phyloP scores from a whole-genome alignment of 2,797 vertebrate genomes.

The Sarcophilus harrisii region DNA sequence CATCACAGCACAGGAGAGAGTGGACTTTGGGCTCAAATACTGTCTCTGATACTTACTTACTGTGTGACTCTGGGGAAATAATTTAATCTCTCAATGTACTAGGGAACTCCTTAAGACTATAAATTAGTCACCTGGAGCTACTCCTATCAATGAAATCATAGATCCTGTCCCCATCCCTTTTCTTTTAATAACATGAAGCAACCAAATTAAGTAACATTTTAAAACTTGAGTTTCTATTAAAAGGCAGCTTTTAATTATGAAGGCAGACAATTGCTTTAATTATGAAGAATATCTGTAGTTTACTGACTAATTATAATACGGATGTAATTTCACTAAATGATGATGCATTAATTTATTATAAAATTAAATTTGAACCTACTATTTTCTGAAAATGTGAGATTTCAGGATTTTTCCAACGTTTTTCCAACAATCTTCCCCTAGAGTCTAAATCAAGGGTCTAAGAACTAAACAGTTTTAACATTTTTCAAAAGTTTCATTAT shows the following conservation, averaged over 20 bases:
- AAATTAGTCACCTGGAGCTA: background rate
- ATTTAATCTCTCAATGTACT: background rate
- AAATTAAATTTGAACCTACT: background rate
- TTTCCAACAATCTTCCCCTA: background rate
- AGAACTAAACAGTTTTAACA: background rate
- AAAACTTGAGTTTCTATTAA: background rate
- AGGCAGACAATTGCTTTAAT: background rate
- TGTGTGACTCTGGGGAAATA: background rate
- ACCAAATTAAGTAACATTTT: background rate
- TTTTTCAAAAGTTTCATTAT: background rate
- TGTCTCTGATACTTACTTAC: background rate
- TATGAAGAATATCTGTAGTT: background rate
- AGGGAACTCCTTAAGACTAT: background rate
- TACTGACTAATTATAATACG: background rate
- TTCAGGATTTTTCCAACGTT: background rate
- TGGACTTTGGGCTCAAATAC: background rate
- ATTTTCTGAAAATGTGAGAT: background rate
- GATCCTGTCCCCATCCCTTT: background rate
- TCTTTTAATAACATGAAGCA: constrained; percentile 25
- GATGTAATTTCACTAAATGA: background rate
- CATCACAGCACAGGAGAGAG: background rate
- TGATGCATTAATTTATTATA: background rate
- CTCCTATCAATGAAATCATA: background rate
- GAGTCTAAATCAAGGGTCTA: background rate
- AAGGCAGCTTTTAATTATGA: background rate